These are phyloP conservation scores for Phylloscopus whistleri DNA, from an alignment of 2,113 vertebrate genomes.

Conservation along the genomic window DNA sequence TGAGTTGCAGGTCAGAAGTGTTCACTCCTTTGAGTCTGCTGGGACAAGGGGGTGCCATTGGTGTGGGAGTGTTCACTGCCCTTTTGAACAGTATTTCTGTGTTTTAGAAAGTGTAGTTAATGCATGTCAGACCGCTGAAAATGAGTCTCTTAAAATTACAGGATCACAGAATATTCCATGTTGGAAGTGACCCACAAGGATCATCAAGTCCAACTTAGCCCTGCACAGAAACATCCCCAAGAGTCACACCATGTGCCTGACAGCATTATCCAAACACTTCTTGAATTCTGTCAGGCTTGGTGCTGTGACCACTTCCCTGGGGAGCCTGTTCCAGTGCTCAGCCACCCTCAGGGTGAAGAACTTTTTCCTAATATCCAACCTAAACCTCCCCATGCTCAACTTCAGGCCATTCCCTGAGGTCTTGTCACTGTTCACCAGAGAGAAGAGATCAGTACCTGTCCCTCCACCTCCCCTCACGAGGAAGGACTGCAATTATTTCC, in stretches of 20 bases:
- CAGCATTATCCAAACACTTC: not conserved
- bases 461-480: rapidly evolving
- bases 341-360: not conserved
- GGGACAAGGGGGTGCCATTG: not conserved
- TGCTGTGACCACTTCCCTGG: not conserved
- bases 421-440: not conserved
- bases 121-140: not conserved
- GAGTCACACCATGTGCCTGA: not conserved
- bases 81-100: not conserved
- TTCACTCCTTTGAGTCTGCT: not conserved
- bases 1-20: not conserved
- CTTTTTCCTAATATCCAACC: not conserved
- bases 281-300: not conserved
- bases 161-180: not conserved
- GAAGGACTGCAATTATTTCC: not conserved
- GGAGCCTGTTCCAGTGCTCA: not conserved
- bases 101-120: not conserved
- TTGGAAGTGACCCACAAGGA: not conserved
- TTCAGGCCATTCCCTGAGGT: rapidly evolving
- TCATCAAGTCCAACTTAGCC: not conserved
- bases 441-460: not conserved
- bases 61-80: not conserved
- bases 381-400: not conserved
- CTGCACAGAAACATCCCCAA: not conserved
- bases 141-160: not conserved